phyloP scores from a whole-genome alignment of 2,797 vertebrate species.

The Rhynchotus rufescens region DNA sequence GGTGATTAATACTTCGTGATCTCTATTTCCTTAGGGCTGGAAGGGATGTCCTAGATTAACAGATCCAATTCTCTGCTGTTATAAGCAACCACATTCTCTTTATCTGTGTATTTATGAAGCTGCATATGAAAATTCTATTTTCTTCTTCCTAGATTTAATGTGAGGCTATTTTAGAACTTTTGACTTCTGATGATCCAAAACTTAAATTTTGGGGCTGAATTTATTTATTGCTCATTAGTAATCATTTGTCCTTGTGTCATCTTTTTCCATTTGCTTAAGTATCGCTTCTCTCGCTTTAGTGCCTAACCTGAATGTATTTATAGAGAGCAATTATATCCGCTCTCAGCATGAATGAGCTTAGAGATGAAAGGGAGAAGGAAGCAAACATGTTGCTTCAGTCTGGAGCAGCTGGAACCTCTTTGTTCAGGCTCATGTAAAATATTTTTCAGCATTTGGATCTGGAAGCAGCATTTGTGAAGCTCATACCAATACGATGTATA shows the following conservation, averaged over 20 bases:
- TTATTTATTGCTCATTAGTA: slow-evolving; percentile 64
- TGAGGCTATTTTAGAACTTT: slow-evolving; percentile 19
- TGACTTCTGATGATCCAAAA: slow-evolving; percentile 14
- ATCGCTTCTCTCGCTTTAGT: slow-evolving; percentile 67
- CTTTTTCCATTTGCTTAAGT: slow-evolving; percentile 67
- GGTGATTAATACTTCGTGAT: neutral
- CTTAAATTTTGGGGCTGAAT: slow-evolving; percentile 22
- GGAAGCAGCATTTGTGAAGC: slow-evolving; percentile 37
- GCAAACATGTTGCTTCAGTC: slow-evolving; percentile 72
- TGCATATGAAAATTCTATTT: neutral
- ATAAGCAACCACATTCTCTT: neutral
- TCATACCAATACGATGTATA: slow-evolving; percentile 32
- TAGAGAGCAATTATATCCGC: slow-evolving; percentile 67
- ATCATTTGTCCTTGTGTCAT: slow-evolving; percentile 59
- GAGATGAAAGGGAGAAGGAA: slow-evolving; percentile 72
- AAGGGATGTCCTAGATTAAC: neutral
- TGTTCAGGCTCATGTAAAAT: slow-evolving; percentile 68
- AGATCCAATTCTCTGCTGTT: neutral
- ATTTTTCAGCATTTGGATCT: slow-evolving; percentile 62
- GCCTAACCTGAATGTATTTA: slow-evolving; percentile 75
- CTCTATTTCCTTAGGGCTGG: neutral
- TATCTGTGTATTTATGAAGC: neutral
- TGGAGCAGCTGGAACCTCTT: slow-evolving; percentile 73
- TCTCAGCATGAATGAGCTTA: slow-evolving; percentile 72
- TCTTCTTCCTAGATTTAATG: neutral